Conservation (phyloP, 2,113 vertebrate species). For the Tapirus terrestris region DNA sequence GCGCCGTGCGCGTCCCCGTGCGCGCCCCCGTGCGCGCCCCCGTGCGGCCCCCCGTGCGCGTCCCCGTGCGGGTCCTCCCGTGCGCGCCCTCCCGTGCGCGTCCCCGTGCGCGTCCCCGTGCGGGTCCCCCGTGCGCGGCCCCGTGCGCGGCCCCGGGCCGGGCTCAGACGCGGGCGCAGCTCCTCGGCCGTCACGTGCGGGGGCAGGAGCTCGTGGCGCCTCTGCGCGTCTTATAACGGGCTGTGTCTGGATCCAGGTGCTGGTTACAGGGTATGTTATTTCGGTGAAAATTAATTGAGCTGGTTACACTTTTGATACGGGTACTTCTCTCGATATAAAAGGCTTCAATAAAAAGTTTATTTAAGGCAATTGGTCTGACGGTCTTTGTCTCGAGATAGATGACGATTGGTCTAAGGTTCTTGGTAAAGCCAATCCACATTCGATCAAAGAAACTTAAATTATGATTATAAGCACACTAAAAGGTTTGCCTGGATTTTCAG, state of each 20-base stretch:
- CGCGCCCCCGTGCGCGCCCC: no score
- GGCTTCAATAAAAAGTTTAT: neutral
- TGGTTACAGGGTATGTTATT: neutral
- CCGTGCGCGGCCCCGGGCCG: no score
- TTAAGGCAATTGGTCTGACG: neutral
- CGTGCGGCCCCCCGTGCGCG: no score
- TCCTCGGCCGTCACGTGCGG: no score
- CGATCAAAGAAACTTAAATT: neutral
- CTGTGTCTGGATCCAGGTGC: neutral
- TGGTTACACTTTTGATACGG: neutral
- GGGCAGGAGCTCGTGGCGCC: no score
- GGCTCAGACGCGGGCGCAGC: no score
- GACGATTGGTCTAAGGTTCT: neutral
- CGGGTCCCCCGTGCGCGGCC: no score
- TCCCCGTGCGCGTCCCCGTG: no score
- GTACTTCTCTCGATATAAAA: neutral
- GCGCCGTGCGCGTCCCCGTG: no score
- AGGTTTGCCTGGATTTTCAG: neutral
- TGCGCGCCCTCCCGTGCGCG: no score
- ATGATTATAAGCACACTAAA: neutral
- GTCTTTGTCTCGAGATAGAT: neutral
- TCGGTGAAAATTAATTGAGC: neutral
- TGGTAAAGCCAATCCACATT: neutral
- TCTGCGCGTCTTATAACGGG: neutral
- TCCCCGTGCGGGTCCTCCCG: no score